phyloP scores from a whole-genome alignment of 37 sponge, comb jelly and placozoan species.

The Oopsacas minuta region DNA sequence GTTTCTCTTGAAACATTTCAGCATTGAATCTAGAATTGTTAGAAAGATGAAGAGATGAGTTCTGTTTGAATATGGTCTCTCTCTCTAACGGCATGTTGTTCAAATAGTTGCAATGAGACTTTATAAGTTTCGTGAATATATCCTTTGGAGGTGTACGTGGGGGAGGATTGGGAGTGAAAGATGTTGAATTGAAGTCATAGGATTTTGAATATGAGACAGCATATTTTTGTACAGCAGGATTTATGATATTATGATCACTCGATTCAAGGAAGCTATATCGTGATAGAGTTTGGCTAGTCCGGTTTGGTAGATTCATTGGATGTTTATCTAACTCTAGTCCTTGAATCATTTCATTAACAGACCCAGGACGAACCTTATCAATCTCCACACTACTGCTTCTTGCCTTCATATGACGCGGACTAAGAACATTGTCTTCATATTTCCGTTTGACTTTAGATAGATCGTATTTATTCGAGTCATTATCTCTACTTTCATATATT shows the following conservation, averaged over 20 bases:
- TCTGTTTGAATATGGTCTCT: conserved; percentile 16
- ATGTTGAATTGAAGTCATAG: background rate
- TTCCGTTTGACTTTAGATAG: background rate
- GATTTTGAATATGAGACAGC: background rate
- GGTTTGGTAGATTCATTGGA: background rate
- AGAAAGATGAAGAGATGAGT: background rate
- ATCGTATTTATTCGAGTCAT: background rate
- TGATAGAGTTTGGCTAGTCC: background rate
- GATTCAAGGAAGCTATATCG: background rate
- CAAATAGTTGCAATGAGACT: background rate
- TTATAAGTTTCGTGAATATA: background rate
- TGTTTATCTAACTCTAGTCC: background rate
- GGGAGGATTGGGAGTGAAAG: background rate
- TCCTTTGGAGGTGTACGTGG: background rate
- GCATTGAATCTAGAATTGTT: background rate
- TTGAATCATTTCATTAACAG: background rate
- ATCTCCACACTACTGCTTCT: background rate
- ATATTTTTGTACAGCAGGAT: background rate
- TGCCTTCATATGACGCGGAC: background rate
- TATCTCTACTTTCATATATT: background rate
- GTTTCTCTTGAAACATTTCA: conserved; percentile 18
- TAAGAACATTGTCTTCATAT: background rate
- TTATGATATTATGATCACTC: background rate
- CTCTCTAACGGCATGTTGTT: background rate
- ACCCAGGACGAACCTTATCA: background rate